phyloP scores from a whole-genome alignment of 2,888 invertebrate species.

The Andrena dorsata region DNA sequence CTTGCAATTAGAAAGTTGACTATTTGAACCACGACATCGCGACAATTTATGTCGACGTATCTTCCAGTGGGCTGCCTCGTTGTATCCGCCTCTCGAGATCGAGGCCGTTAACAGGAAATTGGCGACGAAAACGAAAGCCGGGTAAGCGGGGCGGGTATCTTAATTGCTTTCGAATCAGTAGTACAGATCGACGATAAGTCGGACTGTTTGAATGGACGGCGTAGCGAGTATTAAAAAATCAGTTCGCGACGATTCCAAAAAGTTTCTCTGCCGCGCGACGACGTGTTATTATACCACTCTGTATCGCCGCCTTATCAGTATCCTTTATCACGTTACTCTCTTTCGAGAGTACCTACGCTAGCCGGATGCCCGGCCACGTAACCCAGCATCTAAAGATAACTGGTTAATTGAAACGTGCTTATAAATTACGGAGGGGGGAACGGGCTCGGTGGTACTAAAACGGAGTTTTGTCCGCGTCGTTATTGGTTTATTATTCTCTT shows the following conservation, averaged over 20 bases:
- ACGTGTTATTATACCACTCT: constrained; percentile 11
- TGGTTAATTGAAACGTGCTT: constrained; percentile 42
- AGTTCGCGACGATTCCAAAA: not conserved
- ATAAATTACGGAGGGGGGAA: constrained; percentile 27
- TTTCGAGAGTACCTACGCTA: not conserved
- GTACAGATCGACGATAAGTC: not conserved
- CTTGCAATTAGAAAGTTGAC: too few species aligned
- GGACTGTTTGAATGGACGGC: not conserved
- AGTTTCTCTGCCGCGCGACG: not conserved
- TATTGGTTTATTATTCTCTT: constrained; percentile 27
- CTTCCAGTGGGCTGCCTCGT: too few species aligned
- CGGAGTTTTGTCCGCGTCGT: constrained; percentile 23
- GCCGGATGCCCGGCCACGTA: constrained; percentile 28
- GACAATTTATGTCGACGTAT: too few species aligned
- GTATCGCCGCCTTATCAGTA: constrained; percentile 1
- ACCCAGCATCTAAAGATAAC: constrained; percentile 29
- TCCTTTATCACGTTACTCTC: constrained; percentile 10
- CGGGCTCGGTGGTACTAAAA: constrained; percentile 2
- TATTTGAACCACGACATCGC: too few species aligned
- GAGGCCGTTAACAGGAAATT: constrained; percentile 4
- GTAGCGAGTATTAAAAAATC: not conserved
- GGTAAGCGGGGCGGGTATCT: not conserved
- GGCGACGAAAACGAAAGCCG: constrained; percentile 29
- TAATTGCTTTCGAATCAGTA: constrained; percentile 13
- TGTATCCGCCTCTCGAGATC: not conserved